A percentile compares a stretch with the other conserved stretches of the same genome.
phyloP scores from a whole-genome alignment of 1,140 invertebrate species.

The Stegodyphus mimosarum region DNA sequence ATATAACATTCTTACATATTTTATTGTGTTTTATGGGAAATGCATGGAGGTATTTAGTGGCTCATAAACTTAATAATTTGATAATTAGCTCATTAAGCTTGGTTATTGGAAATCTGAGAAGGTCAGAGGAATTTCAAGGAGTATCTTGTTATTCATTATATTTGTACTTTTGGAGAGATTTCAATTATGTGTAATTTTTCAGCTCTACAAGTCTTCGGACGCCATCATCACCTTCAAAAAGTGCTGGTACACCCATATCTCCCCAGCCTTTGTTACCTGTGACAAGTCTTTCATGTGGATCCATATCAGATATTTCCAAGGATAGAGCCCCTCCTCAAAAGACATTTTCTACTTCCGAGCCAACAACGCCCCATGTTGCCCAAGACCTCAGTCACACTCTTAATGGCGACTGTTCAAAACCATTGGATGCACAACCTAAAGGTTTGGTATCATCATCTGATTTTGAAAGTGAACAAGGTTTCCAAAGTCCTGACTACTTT shows the following conservation, averaged over 20 bases:
- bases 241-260: slow-evolving; percentile 62
- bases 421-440: neutral
- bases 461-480: slow-evolving; percentile 7
- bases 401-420: slow-evolving; percentile 7
- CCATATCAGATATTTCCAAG: slow-evolving; percentile 54
- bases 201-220: slow-evolving; percentile 63
- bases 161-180: neutral
- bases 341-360: slow-evolving; percentile 38
- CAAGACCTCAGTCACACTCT: neutral
- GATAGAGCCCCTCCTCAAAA: neutral
- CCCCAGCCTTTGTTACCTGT: slow-evolving; percentile 66
- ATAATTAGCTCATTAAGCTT: too few species aligned
- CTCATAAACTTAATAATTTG: too few species aligned
- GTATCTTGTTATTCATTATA: neutral
- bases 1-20: too few species aligned
- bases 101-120: too few species aligned
- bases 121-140: too few species aligned
- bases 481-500: slow-evolving; percentile 39
- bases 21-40: too few species aligned
- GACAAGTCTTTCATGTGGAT: slow-evolving; percentile 63
- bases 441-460: slow-evolving; percentile 28
- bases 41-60: too few species aligned
- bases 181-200: neutral
- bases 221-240: slow-evolving; percentile 56
- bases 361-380: slow-evolving; percentile 46